Evolutionary conservation across 2,797 vertebrate genomes (phyloP).

Genomic region (Catostomus latipinnis): DNA sequence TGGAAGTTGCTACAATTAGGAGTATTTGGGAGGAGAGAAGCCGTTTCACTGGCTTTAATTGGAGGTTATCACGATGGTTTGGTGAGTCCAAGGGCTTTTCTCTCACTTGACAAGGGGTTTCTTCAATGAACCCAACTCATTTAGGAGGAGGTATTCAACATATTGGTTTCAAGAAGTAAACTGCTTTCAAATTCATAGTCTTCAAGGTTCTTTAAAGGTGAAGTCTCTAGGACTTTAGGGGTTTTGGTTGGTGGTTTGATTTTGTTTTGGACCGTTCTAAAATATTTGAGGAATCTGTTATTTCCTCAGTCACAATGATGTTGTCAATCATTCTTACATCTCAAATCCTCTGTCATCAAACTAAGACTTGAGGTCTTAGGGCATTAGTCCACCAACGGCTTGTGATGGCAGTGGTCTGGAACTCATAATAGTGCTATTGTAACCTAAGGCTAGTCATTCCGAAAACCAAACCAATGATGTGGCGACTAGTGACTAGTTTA

Average conservation of each 20-base stretch:
- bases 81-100: constrained; percentile 38
- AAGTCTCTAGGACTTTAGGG: neutral
- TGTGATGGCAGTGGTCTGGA: neutral
- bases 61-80: constrained; percentile 41
- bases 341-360: neutral
- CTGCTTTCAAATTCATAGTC: neutral
- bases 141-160: too few relatives aligned
- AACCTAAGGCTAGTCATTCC: neutral
- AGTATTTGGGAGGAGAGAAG: constrained; percentile 45
- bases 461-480: constrained; percentile 1
- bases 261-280: neutral
- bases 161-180: neutral
- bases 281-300: neutral
- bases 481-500: neutral
- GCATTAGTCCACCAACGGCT: neutral
- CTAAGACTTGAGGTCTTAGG: neutral
- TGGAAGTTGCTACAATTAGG: constrained; percentile 10
- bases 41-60: constrained; percentile 33
- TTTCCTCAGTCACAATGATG: too few relatives aligned
- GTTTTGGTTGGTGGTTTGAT: neutral
- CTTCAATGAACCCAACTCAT: neutral
- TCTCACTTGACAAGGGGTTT: neutral
- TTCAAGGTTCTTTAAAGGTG: neutral
- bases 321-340: neutral
- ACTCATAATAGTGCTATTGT: neutral